Percentiles rank a stretch among this genome's conserved stretches.
Conservation (phyloP, 2,888 invertebrate genomes). For the Holacanthella duospinosa region DNA sequence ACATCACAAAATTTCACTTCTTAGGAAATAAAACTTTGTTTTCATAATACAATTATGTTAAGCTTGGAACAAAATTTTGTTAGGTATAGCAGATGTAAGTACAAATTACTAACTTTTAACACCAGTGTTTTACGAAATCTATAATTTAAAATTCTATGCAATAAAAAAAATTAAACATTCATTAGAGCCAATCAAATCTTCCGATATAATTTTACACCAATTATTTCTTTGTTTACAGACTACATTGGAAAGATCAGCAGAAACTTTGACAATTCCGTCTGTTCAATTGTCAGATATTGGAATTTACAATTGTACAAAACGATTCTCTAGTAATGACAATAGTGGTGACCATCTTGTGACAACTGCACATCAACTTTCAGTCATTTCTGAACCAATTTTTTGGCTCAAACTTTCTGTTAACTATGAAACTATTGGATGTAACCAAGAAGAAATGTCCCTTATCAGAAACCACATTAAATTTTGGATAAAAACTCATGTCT, state of each 20-base stretch:
- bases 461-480: conserved; percentile 8
- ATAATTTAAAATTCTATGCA: no score
- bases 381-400: conserved; percentile 18
- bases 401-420: conserved; percentile 12
- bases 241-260: background rate
- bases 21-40: background rate
- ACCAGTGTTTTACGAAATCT: no score
- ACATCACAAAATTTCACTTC: background rate
- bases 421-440: conserved; percentile 9
- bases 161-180: no score
- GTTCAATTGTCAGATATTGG: conserved; percentile 18
- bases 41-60: no score
- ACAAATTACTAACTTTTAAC: no score
- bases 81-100: no score
- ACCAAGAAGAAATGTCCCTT: conserved; percentile 7
- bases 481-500: conserved; percentile 14
- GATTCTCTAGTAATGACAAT: background rate
- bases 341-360: background rate
- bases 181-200: no score
- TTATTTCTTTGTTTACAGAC: no score
- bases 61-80: no score
- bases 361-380: conserved; percentile 16
- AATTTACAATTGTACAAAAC: conserved; percentile 15
- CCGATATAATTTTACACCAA: no score
- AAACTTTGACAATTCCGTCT: conserved; percentile 1